A percentile compares a stretch with the other conserved stretches of the same genome.
These are phyloP conservation scores for Trachemys scripta DNA, from an alignment of 2,113 vertebrate genomes.

Conservation along the genomic window DNA sequence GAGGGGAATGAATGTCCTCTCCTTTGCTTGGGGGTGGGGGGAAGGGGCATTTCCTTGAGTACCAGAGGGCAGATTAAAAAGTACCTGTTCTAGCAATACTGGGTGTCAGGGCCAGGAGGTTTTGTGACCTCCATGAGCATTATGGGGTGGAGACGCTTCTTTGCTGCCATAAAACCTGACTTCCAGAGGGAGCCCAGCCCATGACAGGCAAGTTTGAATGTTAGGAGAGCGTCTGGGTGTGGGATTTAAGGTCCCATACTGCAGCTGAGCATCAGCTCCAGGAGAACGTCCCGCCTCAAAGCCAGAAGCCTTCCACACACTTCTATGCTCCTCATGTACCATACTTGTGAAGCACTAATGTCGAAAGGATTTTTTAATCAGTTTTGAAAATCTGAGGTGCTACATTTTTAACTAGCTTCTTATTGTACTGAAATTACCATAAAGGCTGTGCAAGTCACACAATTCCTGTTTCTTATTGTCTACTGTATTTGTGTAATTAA, in stretches of 20 bases:
- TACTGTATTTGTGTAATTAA: constrained; percentile 80
- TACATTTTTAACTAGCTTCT: constrained; percentile 70
- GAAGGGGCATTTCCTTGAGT: neutral
- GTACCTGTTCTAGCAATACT: neutral
- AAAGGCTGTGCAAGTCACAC: constrained; percentile 67
- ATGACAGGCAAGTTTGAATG: neutral
- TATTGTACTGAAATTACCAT: constrained; percentile 68
- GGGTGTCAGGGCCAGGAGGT: neutral
- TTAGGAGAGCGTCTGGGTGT: neutral
- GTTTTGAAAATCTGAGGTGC: constrained; percentile 73
- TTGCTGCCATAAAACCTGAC: neutral
- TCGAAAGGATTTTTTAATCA: neutral
- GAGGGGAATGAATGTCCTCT: neutral
- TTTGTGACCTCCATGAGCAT: neutral
- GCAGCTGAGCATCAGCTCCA: fast-evolving
- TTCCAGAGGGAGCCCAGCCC: neutral
- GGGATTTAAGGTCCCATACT: neutral
- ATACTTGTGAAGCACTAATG: neutral
- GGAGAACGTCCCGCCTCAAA: neutral
- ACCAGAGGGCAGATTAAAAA: neutral
- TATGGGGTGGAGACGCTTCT: neutral
- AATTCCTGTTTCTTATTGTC: constrained; percentile 63
- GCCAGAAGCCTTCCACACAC: neutral
- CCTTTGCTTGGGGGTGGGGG: neutral
- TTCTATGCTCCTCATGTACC: fast-evolving